Evolutionary conservation across 2,888 invertebrate species (phyloP).

Genomic region (Dynastes tityus): DNA sequence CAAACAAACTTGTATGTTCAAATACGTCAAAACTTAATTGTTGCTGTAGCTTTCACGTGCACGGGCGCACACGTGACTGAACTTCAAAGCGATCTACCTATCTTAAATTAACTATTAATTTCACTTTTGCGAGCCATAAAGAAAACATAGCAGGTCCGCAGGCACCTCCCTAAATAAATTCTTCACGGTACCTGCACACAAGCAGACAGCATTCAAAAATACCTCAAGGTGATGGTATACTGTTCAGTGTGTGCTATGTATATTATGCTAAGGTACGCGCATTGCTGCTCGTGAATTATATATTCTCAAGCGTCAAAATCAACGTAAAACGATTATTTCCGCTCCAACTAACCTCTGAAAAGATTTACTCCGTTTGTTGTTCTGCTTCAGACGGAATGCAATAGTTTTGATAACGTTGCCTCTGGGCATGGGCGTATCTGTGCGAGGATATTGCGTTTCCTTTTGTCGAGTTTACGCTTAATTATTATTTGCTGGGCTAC

Average conservation of each 20-base stretch:
- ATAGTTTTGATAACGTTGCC: conserved; percentile 20
- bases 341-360: conserved; percentile 11
- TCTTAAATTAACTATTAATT: conserved; percentile 34
- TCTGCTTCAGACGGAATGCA: conserved; percentile 19
- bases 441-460: background rate
- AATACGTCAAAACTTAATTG: background rate
- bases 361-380: conserved; percentile 3
- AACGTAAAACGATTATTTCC: conserved; percentile 34
- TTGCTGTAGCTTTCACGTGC: background rate
- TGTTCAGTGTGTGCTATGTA: too few species aligned
- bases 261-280: background rate
- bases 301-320: conserved; percentile 19
- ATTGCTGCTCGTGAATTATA: conserved; percentile 3
- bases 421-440: background rate
- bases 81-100: background rate
- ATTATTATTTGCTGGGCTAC: conserved; percentile 3
- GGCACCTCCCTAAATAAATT: conserved; percentile 16
- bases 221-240: conserved; percentile 6
- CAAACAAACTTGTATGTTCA: too few species aligned
- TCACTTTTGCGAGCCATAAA: conserved; percentile 2
- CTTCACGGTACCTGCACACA: background rate
- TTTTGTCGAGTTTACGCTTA: conserved; percentile 6
- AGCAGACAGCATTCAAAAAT: conserved; percentile 6
- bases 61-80: background rate
- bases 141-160: background rate